These are phyloP conservation scores for Rhinolophus ferrumequinum DNA, from an alignment of 2,113 vertebrate species.

Conservation along the genomic window DNA sequence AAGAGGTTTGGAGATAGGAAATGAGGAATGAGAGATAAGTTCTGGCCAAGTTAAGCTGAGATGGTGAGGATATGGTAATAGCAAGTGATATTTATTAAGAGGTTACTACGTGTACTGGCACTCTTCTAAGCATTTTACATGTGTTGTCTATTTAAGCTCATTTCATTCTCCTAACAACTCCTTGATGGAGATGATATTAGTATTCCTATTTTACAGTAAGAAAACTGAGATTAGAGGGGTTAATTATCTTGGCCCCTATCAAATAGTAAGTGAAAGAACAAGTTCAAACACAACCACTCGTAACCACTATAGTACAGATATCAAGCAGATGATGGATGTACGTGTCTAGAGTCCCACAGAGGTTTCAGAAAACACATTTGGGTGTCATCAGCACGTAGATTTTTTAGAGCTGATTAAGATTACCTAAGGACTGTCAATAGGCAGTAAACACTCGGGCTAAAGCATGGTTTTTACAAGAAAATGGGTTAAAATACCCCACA, in stretches of 20 bases:
- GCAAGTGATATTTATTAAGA: neutral
- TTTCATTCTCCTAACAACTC: constrained; percentile 16
- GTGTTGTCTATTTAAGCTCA: neutral
- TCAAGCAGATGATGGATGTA: neutral
- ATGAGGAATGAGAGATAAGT: neutral
- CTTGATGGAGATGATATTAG: neutral
- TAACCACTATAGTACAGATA: neutral
- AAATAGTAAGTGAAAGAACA: neutral
- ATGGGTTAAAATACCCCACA: constrained; percentile 8
- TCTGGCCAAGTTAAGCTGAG: neutral
- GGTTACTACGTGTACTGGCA: neutral
- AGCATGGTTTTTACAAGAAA: neutral
- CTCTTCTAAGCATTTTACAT: neutral
- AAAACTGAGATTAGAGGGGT: neutral
- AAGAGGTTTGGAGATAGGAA: neutral
- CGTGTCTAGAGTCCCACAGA: neutral
- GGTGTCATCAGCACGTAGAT: neutral
- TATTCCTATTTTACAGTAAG: constrained; percentile 1
- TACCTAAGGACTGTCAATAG: neutral
- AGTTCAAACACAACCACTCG: neutral
- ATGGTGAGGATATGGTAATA: neutral
- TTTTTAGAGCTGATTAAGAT: neutral
- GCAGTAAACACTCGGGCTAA: neutral
- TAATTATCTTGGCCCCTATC: neutral
- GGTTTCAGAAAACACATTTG: constrained; percentile 14